Base-by-base conservation (phyloP, 92 coral and sea anemone genomes). In the Palythoa caribaeorum region DNA sequence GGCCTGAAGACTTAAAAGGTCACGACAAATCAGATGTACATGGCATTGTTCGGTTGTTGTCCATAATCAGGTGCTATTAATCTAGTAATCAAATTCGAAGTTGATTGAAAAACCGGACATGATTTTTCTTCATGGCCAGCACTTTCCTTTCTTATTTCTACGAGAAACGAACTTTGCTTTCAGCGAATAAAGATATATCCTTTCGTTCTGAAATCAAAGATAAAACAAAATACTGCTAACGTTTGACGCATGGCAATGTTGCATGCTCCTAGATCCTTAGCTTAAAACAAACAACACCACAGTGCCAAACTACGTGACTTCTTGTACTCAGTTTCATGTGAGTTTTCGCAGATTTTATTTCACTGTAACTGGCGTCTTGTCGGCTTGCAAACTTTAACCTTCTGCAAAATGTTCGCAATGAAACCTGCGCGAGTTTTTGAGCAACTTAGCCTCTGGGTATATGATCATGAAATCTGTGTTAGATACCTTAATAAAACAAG, bases 1-100 rank as follows among this genome's bases (percentile, higher is more conserved):
- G 73, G 86, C 75, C 86, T 35, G 1, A 10, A 69, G 63, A 21
- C 59, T 68, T 20, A n/a, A 40, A 66, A 38, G 86, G 86, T 81
- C 86, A 81, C 76, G 86, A 50, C 63, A 66, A 52, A 59, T 38
- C 10, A 7, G n/a, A 36, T 59, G 71, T 14, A 20, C 21, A 10
- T 48, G 60, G 15, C 48, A 38, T 81, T 2, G 71, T 81, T 66
- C 63, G 86, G 12, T 53, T 47, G 59, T 20, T 66, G 19, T 16
- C 76, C 11, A 35, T 44, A 81, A 81, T 71, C 54, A 40, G 69
- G 19, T 35, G 13, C 35, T 15, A 60, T 79, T 62, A 79, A 81
- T 66, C 86, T 81, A 63, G 76, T 40, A 65, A 81, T 81, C 86
- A 66, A 6, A 17, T 44, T 11, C 20, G 40, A 55, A 17, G 16